Base-by-base conservation (phyloP, 2,797 vertebrate species). In the Micrastur ruficollis region DNA sequence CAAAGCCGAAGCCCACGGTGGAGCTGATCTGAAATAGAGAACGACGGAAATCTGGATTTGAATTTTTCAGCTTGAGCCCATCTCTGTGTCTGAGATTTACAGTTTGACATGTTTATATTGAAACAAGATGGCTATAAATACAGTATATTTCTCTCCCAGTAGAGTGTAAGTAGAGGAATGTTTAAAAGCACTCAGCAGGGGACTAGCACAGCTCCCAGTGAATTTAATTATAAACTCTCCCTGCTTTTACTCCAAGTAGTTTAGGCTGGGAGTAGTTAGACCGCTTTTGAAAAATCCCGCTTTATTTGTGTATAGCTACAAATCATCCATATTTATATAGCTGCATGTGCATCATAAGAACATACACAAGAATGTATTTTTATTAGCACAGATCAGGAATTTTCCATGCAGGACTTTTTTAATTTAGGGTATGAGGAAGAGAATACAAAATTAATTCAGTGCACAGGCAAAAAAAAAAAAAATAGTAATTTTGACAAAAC, bases 91-190 rank as follows among this genome's bases (percentile, higher is more conserved):
- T 93, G 71, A 89, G 76, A 96, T 94, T 96, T 96, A 94, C 92
- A 96, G 62, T 93, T 93, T 96, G 96, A 97, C 95, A 95, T 95
- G 91, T 97, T 97, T 96, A 91, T 95, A 93, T 94, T 96, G 79
- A 97, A 97, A 97, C 90, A 96, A 95, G 93, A 95, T 96, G 95
- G 55, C 84, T 92, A 96, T 95, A 96, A 97, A 95, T 95, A 87
- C 92, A 87, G 71, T 90, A 27, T 96, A 92, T 82, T 96, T 95
- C 62, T 95, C 92, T 93, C 94, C 81, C 74, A 87, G 84, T 83
- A 89, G 71, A 94, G 44, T 87, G 42, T 87, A 68, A 89, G 86
- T 83, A 93, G 42, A 83, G 22, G 79, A 92, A 96, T 91, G 81
- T 91, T 94, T 95, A 93, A 96, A 96, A 95, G 96, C 87, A 86